phyloP scores from a whole-genome alignment of 92 coral and sea anemone genomes.

The Phymanthus crucifer region DNA sequence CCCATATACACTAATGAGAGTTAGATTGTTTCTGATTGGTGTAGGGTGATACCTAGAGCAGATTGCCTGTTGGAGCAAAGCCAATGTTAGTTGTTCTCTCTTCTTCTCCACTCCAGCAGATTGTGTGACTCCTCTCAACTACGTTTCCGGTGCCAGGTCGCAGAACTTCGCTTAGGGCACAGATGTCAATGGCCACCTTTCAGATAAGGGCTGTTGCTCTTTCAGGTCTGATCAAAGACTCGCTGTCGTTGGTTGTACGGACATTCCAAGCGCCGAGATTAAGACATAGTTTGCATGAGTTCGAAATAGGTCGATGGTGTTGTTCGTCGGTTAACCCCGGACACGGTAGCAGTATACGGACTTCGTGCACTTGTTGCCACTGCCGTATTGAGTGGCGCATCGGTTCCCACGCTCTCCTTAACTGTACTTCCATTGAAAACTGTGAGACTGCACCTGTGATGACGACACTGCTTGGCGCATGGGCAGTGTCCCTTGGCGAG shows the following conservation, averaged over 20 bases:
- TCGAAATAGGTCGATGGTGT: too few species aligned
- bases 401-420: background rate
- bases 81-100: conserved; percentile 21
- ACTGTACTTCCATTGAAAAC: background rate
- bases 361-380: background rate
- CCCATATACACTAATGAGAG: conserved; percentile 11
- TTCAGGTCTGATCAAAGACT: too few species aligned
- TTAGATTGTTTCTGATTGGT: background rate
- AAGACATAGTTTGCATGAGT: too few species aligned
- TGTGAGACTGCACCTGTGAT: background rate
- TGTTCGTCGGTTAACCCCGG: background rate
- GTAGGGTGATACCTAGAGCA: background rate
- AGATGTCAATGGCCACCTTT: too few species aligned
- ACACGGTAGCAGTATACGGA: background rate
- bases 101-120: too few species aligned
- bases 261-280: background rate
- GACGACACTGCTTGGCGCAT: background rate
- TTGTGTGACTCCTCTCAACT: too few species aligned
- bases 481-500: background rate
- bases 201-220: too few species aligned
- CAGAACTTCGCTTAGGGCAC: too few species aligned
- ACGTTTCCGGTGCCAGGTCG: too few species aligned
- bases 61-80: conserved; percentile 22
- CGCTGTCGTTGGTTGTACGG: too few species aligned
- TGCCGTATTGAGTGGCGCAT: background rate